Percentiles rank a stretch among this genome's conserved stretches.
These are phyloP conservation scores for Microtus richardsoni DNA, from an alignment of 2,113 vertebrate genomes.

Conservation along the genomic window DNA sequence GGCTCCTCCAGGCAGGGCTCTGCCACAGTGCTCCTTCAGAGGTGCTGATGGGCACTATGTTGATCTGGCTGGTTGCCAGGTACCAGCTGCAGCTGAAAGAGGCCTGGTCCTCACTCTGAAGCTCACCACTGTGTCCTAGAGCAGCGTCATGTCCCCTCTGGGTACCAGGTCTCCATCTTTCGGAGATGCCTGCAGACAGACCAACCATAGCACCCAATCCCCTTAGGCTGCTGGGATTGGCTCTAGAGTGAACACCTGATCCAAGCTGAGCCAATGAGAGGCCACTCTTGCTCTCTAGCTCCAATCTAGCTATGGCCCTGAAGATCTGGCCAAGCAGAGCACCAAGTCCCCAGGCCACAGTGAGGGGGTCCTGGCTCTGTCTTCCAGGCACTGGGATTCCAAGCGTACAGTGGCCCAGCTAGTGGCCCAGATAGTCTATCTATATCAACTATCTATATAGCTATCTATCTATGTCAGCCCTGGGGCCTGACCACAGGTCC, in stretches of 20 bases:
- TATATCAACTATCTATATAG: too few species aligned
- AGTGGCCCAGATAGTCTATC: background rate
- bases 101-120: background rate
- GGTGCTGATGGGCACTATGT: background rate
- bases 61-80: background rate
- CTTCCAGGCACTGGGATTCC: background rate
- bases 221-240: background rate
- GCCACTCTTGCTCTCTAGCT: background rate
- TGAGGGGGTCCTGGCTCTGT: background rate
- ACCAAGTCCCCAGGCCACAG: background rate
- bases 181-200: background rate
- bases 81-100: background rate
- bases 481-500: background rate
- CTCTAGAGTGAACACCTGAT: background rate
- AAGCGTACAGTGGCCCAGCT: background rate
- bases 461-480: background rate
- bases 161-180: background rate
- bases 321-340: background rate
- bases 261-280: background rate
- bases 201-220: background rate
- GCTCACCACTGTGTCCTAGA: background rate
- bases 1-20: background rate
- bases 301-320: background rate
- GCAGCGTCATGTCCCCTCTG: background rate
- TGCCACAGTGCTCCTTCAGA: background rate